Evolutionary conservation across 1,140 invertebrate genomes (phyloP).

Genomic region (Oryctes rhinoceros): DNA sequence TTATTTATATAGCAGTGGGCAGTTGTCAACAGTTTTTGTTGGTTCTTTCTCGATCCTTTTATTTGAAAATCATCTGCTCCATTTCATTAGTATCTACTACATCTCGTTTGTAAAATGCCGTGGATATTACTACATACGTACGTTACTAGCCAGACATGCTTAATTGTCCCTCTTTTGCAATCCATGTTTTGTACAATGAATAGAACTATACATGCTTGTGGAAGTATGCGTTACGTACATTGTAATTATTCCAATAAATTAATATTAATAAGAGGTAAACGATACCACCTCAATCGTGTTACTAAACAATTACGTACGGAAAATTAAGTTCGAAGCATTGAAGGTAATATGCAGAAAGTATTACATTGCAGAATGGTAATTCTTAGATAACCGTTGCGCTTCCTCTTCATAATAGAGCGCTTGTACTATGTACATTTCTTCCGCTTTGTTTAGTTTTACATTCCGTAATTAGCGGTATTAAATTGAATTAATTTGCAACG

Average conservation of each 20-base stretch:
- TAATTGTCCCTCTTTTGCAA: not conserved
- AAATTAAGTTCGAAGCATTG: slow-evolving; percentile 15
- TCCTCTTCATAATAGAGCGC: slow-evolving; percentile 10
- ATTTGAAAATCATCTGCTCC: too few species aligned
- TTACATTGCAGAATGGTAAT: not conserved
- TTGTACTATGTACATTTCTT: slow-evolving; percentile 9
- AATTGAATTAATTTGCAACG: slow-evolving; percentile 27
- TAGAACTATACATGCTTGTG: not conserved
- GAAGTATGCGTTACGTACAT: not conserved
- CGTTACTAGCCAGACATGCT: too few species aligned
- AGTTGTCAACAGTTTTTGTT: too few species aligned
- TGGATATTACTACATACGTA: too few species aligned
- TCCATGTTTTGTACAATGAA: not conserved
- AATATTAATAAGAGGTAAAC: slow-evolving; percentile 9
- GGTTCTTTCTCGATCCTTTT: too few species aligned
- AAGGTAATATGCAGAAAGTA: not conserved
- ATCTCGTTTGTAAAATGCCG: too few species aligned
- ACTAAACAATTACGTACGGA: slow-evolving; percentile 26
- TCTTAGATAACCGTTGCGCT: slow-evolving; percentile 2
- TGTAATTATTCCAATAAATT: slow-evolving; percentile 18
- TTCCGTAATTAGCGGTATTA: slow-evolving; percentile 14
- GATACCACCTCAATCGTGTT: slow-evolving; percentile 22
- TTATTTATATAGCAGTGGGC: too few species aligned
- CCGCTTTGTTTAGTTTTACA: slow-evolving; percentile 11
- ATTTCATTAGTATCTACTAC: too few species aligned